Evolutionary conservation across 2,113 vertebrate species (phyloP).

Genomic region (Acanthochromis polyacanthus): DNA sequence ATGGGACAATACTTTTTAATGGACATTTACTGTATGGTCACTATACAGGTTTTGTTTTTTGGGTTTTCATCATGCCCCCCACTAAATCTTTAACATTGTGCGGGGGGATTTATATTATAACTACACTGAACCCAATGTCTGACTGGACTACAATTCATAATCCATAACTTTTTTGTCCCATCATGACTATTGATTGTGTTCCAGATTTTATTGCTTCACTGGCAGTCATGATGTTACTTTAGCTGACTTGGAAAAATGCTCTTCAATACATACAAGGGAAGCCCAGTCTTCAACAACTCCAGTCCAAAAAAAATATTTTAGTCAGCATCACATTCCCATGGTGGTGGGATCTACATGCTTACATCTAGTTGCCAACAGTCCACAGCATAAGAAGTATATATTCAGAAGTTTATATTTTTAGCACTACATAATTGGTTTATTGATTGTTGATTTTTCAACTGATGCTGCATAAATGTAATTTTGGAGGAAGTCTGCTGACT

Average conservation of each 20-base stretch:
- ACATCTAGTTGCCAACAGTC: constrained; percentile 24
- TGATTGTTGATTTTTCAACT: background rate
- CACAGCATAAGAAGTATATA: background rate
- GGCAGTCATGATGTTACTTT: constrained; percentile 8
- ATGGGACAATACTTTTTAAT: too few relatives aligned
- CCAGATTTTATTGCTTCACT: constrained; percentile 43
- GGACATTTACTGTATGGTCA: too few relatives aligned
- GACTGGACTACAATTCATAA: constrained; percentile 46
- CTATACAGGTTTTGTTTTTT: constrained; percentile 4
- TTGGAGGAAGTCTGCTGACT: constrained; percentile 11
- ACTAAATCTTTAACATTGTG: constrained; percentile 54
- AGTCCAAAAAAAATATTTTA: constrained; percentile 30
- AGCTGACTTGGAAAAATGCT: constrained; percentile 40
- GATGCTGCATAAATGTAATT: constrained; percentile 9
- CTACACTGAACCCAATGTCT: constrained; percentile 28
- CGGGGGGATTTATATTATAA: constrained; percentile 50
- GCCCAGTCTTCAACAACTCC: constrained; percentile 17
- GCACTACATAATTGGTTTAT: background rate
- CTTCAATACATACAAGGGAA: constrained; percentile 39
- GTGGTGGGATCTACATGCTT: constrained; percentile 22
- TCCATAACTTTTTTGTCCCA: constrained; percentile 36
- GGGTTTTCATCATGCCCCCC: constrained; percentile 27
- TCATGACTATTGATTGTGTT: constrained; percentile 44
- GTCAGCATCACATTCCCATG: background rate
- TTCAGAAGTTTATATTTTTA: constrained; percentile 1